Conservation (phyloP, 2,797 vertebrate species). For the Eleutherodactylus coqui region DNA sequence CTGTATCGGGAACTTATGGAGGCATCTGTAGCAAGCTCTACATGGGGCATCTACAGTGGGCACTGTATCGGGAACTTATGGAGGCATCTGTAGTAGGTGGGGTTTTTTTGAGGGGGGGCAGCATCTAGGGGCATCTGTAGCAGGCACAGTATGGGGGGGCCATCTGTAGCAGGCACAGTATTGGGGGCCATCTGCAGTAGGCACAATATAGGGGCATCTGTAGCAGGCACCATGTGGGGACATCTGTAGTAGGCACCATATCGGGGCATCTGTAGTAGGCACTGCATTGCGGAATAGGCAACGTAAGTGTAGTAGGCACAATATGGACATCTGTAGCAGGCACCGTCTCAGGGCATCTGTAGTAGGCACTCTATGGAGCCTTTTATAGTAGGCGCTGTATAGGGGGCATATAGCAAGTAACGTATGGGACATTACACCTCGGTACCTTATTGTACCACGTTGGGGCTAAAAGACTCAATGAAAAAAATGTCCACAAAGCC, state of each 20-base stretch:
- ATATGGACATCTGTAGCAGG: background rate
- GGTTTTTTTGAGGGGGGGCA: too few relatives aligned
- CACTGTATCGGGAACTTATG: too few relatives aligned
- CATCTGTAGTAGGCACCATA: background rate
- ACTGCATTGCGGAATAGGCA: background rate
- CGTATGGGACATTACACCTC: background rate
- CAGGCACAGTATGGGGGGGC: background rate
- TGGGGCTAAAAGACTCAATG: too few relatives aligned
- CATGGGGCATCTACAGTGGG: too few relatives aligned
- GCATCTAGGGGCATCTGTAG: background rate
- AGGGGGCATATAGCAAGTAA: background rate
- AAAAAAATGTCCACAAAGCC: too few relatives aligned
- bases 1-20: too few relatives aligned
- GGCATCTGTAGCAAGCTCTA: too few relatives aligned
- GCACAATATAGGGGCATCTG: background rate
- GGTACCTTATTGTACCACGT: too few relatives aligned
- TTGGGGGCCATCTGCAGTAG: background rate
- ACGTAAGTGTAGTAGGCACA: background rate
- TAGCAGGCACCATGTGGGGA: background rate
- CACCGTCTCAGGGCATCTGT: background rate
- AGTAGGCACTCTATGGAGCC: background rate
- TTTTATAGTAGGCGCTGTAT: background rate
- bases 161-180: background rate
- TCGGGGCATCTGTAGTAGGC: background rate
- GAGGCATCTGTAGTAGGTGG: too few relatives aligned